phyloP scores from a whole-genome alignment of 2,888 invertebrate species.

The Pantelozetes paolii region DNA sequence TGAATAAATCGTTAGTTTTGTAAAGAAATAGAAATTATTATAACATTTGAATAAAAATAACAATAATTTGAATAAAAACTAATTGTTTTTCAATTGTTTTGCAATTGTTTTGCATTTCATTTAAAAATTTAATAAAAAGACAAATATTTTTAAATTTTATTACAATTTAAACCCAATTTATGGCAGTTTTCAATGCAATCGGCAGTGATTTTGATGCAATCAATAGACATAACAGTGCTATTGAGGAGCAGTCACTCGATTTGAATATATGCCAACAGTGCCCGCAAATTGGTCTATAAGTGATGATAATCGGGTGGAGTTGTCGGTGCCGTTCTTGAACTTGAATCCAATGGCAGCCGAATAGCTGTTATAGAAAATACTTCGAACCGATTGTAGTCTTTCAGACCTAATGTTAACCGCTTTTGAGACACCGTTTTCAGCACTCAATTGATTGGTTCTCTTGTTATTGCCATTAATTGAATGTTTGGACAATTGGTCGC shows the following conservation, averaged over 20 bases:
- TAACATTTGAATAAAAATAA: background rate
- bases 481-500: background rate
- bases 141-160: too few species aligned
- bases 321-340: constrained; percentile 57
- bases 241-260: constrained; percentile 22
- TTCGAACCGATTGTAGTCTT: constrained; percentile 58
- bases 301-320: background rate
- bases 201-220: background rate
- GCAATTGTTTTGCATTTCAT: background rate
- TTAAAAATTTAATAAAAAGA: background rate
- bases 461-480: background rate
- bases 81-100: background rate
- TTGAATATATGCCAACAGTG: constrained; percentile 8
- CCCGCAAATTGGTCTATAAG: constrained; percentile 14
- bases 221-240: background rate
- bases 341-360: constrained; percentile 58
- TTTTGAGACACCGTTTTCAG: background rate
- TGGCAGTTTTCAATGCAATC: background rate
- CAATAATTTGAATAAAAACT: background rate
- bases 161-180: too few species aligned
- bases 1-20: background rate
- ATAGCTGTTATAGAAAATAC: constrained; percentile 60
- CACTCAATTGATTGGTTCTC: background rate
- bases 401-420: constrained; percentile 49
- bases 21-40: background rate